Base-by-base conservation (phyloP, 2,888 invertebrate species). In the Tiliacea citrago region DNA sequence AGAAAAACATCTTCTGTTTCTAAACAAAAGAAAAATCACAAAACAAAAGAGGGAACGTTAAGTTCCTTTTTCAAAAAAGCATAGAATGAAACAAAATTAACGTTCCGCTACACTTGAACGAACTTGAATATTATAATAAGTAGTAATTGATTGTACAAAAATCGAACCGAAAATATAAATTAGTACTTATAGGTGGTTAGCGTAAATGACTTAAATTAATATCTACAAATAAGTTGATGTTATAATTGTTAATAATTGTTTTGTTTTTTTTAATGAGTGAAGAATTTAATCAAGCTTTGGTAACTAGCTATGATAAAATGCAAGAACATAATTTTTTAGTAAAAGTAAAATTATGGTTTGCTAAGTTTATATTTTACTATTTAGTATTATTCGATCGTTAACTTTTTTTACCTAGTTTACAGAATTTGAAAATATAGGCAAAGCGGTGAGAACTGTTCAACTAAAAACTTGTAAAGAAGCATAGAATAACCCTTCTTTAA, bases 111-210 rank as follows among this genome's bases (percentile, higher is more conserved):
- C 75, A 67, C 61, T 77, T 49, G 35, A 70, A 42, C 29, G 6
- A 53, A 77, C 21, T 69, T 47, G 12, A 69, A 39, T 51, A 55
- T 49, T 29, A 65, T 65, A 35, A 24, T n/a, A 45, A 58, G 63
- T 47, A 62, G 21, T 71, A 72, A 51, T 65, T 74, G 53, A 66
- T 60, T 76, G 42, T 16, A n/a, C 1, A 67, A 60, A 45, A 76
- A 53, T 9, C 7, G 39, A n/a, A 51, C 7, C 57, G 42, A 42
- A 35, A 57, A 55, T 62, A n/a, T n/a, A n/a, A n/a, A 58, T 78
- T 55, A 78, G 13, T 69, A n/a, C n/a, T n/a, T n/a, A 1, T 21
- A 60, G 42, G n/a, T 66, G 47, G 49, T 65, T 60, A 53, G 16
- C 51, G 45, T 63, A 47, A 55, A 69, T 53, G 29, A 29, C 45